phyloP scores from a whole-genome alignment of 2,888 invertebrate genomes.

The Petrolisthes cinctipes region DNA sequence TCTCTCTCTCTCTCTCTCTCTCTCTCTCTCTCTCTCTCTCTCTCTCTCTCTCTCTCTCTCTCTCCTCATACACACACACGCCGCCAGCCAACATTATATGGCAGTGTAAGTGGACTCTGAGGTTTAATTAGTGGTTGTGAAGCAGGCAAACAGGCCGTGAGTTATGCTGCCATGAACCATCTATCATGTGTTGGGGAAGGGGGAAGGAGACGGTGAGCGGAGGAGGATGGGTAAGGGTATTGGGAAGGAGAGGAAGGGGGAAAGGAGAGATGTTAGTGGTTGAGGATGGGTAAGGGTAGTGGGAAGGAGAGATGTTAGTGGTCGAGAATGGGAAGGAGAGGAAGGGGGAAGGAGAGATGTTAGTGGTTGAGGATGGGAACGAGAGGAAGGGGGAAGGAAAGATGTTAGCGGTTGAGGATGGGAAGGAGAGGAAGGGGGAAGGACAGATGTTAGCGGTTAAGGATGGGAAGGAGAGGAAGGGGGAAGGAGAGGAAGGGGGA shows the following conservation, averaged over 20 bases:
- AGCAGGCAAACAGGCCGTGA: slow-evolving; percentile 15
- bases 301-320: background rate
- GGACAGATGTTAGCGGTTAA: background rate
- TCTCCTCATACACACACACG: background rate
- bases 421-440: background rate
- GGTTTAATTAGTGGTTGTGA: slow-evolving; percentile 13
- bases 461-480: background rate
- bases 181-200: background rate
- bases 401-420: background rate
- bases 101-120: slow-evolving; percentile 18
- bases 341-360: background rate
- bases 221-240: background rate
- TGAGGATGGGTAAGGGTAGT: background rate
- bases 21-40: background rate
- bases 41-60: background rate
- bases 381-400: background rate
- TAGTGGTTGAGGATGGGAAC: too few species aligned
- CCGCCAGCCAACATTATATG: background rate
- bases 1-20: background rate
- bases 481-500: background rate
- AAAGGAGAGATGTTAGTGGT: background rate
- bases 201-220: background rate
- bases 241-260: background rate
- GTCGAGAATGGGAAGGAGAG: background rate
- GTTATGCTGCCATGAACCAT: background rate